Conservation (phyloP, 2,113 vertebrate genomes). For the Rafetus swinhoei region DNA sequence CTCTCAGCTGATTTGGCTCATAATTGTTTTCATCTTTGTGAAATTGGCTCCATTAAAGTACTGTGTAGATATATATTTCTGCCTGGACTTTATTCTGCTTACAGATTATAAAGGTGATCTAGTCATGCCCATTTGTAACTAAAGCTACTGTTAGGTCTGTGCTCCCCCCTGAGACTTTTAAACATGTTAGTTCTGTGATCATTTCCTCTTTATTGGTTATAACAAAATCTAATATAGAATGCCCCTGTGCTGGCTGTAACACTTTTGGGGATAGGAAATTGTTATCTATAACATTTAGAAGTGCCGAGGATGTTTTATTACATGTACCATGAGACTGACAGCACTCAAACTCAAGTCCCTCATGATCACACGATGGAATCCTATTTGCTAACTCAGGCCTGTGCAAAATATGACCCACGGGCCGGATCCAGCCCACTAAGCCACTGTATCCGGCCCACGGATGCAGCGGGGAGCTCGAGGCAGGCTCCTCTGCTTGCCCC, state of each 20-base stretch:
- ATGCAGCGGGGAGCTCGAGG: no score
- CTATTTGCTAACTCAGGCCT: no score
- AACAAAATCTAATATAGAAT: neutral
- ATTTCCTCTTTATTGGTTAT: neutral
- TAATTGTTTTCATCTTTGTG: neutral
- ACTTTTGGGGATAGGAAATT: neutral
- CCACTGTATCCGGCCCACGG: no score
- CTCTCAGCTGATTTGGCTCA: neutral
- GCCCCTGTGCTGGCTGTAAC: neutral
- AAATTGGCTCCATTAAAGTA: neutral
- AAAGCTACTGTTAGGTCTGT: neutral
- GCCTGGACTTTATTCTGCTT: neutral
- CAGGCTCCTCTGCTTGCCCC: no score
- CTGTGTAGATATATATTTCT: neutral
- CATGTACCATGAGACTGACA: neutral
- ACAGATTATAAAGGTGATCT: neutral
- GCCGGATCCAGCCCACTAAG: no score
- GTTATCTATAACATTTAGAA: neutral
- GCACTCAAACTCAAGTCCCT: neutral
- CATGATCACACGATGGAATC: neutral
- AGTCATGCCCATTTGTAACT: neutral
- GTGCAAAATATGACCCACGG: no score
- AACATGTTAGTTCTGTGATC: neutral
- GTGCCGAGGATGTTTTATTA: neutral
- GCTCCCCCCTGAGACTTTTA: no score